phyloP scores from a whole-genome alignment of 2,888 invertebrate genomes.

The Eulithis prunata region DNA sequence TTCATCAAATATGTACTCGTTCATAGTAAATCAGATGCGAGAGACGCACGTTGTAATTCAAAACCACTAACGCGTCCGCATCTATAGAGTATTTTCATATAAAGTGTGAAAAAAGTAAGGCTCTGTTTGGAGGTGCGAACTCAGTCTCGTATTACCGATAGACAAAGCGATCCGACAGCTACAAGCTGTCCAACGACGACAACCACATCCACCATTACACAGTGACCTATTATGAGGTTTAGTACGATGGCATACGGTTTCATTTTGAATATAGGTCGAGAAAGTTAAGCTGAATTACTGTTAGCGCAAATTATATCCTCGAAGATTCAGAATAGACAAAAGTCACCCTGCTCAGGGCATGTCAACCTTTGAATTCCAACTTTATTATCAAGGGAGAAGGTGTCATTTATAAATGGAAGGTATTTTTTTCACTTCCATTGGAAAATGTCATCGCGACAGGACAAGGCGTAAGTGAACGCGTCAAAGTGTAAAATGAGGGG shows the following conservation, averaged over 20 bases:
- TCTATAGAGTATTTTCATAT: slow-evolving; percentile 66
- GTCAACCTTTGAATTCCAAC: slow-evolving; percentile 58
- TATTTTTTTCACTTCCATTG: slow-evolving; percentile 65
- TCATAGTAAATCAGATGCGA: slow-evolving; percentile 34
- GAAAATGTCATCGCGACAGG: slow-evolving; percentile 79
- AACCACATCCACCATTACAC: slow-evolving; percentile 50
- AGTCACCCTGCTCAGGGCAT: slow-evolving; percentile 63
- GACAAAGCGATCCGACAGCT: slow-evolving; percentile 64
- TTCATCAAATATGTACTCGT: slow-evolving; percentile 34
- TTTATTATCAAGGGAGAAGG: slow-evolving; percentile 55
- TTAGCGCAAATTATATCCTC: slow-evolving; percentile 67
- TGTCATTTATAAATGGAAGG: slow-evolving; percentile 48
- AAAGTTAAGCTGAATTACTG: slow-evolving; percentile 58
- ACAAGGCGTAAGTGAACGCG: slow-evolving; percentile 82
- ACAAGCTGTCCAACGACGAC: slow-evolving; percentile 66
- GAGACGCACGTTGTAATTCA: slow-evolving; percentile 55
- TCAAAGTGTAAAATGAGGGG: slow-evolving; percentile 85
- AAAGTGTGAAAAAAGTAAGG: slow-evolving; percentile 74
- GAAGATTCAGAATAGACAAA: slow-evolving; percentile 80
- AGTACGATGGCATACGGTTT: slow-evolving; percentile 50
- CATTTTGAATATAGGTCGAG: slow-evolving; percentile 46
- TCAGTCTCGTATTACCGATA: slow-evolving; percentile 74
- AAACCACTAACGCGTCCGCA: slow-evolving; percentile 55
- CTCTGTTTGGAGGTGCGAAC: slow-evolving; percentile 78
- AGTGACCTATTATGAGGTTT: slow-evolving; percentile 50